These are phyloP conservation scores for Escarpia spicata DNA, from an alignment of 2,888 invertebrate genomes.

Conservation along the genomic window DNA sequence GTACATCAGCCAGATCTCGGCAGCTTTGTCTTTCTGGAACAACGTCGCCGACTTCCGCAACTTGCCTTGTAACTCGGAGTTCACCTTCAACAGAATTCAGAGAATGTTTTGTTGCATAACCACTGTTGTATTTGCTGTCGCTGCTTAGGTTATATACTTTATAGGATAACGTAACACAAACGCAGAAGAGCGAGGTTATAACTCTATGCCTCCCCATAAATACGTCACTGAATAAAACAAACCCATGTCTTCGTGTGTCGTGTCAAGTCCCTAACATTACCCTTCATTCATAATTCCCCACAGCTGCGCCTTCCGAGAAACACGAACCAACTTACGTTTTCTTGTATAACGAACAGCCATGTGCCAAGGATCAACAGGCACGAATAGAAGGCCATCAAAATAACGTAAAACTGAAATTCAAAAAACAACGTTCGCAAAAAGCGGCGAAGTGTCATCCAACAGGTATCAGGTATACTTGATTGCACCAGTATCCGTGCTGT, in stretches of 20 bases:
- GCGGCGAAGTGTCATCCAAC: neutral
- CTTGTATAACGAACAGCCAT: neutral
- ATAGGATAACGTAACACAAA: neutral
- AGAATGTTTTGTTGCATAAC: neutral
- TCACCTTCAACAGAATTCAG: neutral
- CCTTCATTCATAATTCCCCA: neutral
- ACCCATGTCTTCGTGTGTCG: no score
- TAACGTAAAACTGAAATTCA: neutral
- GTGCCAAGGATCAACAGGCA: neutral
- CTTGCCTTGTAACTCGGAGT: neutral
- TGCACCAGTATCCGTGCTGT: neutral
- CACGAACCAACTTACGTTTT: neutral
- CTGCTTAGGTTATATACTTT: neutral
- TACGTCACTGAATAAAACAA: no score
- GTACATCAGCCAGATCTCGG: slow-evolving; percentile 19
- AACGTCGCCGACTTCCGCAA: slow-evolving; percentile 18
- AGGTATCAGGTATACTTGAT: neutral
- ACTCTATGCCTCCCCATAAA: no score
- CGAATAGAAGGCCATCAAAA: neutral
- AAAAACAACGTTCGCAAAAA: neutral
- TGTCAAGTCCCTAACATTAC: no score
- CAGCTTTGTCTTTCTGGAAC: neutral
- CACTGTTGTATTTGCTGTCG: neutral
- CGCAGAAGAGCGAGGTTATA: neutral
- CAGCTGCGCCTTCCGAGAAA: neutral